Conservation (phyloP, 2,888 invertebrate species). For the Troides helena region DNA sequence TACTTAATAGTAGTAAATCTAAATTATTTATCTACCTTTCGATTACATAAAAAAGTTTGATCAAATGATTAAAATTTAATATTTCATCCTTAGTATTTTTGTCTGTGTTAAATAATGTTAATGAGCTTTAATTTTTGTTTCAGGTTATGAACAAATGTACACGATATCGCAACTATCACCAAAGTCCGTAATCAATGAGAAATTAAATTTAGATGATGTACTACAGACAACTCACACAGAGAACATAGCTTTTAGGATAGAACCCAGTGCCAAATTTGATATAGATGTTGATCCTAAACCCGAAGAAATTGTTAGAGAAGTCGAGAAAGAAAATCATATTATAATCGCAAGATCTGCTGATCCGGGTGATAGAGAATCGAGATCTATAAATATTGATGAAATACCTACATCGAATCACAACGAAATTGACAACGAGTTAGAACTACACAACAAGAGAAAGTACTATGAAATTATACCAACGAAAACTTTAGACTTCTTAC, state of each 20-base stretch:
- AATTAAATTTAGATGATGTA: slow-evolving; percentile 44
- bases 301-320: slow-evolving; percentile 37
- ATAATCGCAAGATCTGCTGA: slow-evolving; percentile 79
- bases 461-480: slow-evolving; percentile 80
- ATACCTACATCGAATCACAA: slow-evolving; percentile 78
- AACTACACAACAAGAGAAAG: slow-evolving; percentile 70
- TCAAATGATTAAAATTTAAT: too few species aligned
- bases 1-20: too few species aligned
- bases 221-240: slow-evolving; percentile 61
- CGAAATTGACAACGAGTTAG: slow-evolving; percentile 80
- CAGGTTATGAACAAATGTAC: slow-evolving; percentile 78
- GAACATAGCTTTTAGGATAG: slow-evolving; percentile 63
- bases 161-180: slow-evolving; percentile 86
- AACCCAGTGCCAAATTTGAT: slow-evolving; percentile 57
- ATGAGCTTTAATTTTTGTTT: slow-evolving; percentile 43
- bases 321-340: slow-evolving; percentile 57
- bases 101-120: too few species aligned
- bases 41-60: too few species aligned
- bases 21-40: too few species aligned
- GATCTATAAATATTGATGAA: slow-evolving; percentile 79
- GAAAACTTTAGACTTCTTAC: slow-evolving; percentile 64
- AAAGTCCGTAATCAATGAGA: slow-evolving; percentile 74
- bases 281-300: slow-evolving; percentile 42
- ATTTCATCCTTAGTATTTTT: too few species aligned
- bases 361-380: slow-evolving; percentile 64